Percentiles rank a stretch among this genome's conserved stretches.
Evolutionary conservation across 2,888 invertebrate genomes (phyloP).

Genomic region (Leucania comma): DNA sequence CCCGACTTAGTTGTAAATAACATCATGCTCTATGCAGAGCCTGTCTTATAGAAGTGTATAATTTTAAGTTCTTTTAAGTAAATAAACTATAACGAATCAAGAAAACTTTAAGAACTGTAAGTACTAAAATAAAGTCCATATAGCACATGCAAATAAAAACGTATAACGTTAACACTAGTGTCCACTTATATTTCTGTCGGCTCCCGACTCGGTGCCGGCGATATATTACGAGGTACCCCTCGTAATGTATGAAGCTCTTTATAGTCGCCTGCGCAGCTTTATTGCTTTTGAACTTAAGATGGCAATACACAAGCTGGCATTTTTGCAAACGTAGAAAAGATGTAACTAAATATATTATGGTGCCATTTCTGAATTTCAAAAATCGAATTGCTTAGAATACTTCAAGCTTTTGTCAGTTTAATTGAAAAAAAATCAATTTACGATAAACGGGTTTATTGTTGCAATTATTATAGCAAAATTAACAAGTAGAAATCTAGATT

Average conservation of each 20-base stretch:
- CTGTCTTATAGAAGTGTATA: not conserved
- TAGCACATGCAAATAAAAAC: conserved; percentile 65
- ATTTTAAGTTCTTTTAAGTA: not conserved
- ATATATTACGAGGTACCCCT: conserved; percentile 67
- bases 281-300: conserved; percentile 67
- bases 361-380: not conserved
- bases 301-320: conserved; percentile 38
- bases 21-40: too few species aligned
- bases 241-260: conserved; percentile 76
- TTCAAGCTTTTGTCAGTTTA: not conserved
- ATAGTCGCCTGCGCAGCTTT: conserved; percentile 73
- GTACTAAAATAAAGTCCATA: conserved; percentile 23
- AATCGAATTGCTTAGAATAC: not conserved
- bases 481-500: not conserved
- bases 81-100: not conserved
- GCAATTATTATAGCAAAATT: not conserved
- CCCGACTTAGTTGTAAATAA: too few species aligned
- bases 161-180: conserved; percentile 69
- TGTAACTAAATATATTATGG: too few species aligned
- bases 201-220: conserved; percentile 67
- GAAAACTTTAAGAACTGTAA: not conserved
- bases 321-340: not conserved
- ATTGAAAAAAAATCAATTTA: not conserved
- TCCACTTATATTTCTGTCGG: conserved; percentile 69
- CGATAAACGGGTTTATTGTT: not conserved